Conservation (phyloP, 1,140 invertebrate species). For the Lasaia peninsularis region DNA sequence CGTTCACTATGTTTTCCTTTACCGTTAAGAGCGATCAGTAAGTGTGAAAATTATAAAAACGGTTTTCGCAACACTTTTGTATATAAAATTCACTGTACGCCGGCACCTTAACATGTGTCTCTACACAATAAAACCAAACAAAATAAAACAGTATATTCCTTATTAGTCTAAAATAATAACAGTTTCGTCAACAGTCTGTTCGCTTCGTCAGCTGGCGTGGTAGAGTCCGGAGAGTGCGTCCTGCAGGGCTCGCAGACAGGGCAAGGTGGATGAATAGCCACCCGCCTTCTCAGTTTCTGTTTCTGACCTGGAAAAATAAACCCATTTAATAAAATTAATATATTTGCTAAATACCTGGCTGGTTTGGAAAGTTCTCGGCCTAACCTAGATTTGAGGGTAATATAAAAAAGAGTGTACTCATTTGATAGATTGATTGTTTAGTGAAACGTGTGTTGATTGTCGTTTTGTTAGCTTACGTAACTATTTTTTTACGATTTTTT, state of each 20-base stretch:
- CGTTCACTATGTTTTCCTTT: too few species aligned
- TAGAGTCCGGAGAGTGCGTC: conserved; percentile 93
- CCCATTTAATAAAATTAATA: conserved; percentile 12
- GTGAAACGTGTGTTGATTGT: too few species aligned
- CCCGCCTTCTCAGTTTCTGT: conserved; percentile 88
- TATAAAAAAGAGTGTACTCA: too few species aligned
- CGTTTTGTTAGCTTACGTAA: too few species aligned
- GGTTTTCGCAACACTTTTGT: too few species aligned
- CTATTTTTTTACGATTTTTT: too few species aligned
- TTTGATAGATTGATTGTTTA: too few species aligned
- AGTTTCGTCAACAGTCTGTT: conserved; percentile 25
- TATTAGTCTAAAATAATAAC: conserved; percentile 44
- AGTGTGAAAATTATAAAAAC: too few species aligned
- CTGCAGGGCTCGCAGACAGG: conserved; percentile 92
- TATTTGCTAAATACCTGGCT: too few species aligned
- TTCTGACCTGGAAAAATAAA: conserved; percentile 75
- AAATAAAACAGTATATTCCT: conserved; percentile 2
- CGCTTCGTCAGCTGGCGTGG: conserved; percentile 74
- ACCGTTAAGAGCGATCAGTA: too few species aligned
- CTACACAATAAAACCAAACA: background rate
- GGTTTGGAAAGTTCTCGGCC: too few species aligned
- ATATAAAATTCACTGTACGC: background rate
- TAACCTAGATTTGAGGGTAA: too few species aligned
- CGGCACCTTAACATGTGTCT: background rate
- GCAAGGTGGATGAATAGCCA: conserved; percentile 89